A percentile compares a stretch with the other conserved stretches of the same genome.
Conservation (phyloP, 1,140 invertebrate species). For the Zaprionus capensis region DNA sequence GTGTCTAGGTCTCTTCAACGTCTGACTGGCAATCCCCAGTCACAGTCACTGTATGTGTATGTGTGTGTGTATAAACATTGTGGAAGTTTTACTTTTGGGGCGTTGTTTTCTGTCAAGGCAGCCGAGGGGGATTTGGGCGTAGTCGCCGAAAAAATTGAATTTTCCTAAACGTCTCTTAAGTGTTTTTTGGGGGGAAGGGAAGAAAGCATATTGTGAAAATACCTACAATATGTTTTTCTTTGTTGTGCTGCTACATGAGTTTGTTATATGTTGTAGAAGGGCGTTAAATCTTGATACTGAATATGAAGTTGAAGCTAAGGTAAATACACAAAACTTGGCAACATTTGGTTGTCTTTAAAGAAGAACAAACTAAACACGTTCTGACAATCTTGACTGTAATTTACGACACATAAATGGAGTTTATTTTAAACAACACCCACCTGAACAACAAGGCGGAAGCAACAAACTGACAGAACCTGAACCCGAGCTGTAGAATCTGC, state of each 20-base stretch:
- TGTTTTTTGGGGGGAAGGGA: slow-evolving; percentile 36
- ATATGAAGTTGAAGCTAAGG: neutral
- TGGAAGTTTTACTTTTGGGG: slow-evolving; percentile 66
- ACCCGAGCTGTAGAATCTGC: neutral
- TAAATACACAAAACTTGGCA: neutral
- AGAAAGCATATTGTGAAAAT: slow-evolving; percentile 31
- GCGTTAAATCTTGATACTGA: slow-evolving; percentile 1
- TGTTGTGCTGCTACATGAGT: slow-evolving; percentile 22
- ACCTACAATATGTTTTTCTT: slow-evolving; percentile 61
- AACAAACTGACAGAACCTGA: slow-evolving; percentile 33
- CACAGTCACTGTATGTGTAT: slow-evolving; percentile 22
- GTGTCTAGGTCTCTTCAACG: slow-evolving; percentile 43
- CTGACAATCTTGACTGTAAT: neutral
- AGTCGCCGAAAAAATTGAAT: slow-evolving; percentile 53
- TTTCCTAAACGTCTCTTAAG: slow-evolving; percentile 61
- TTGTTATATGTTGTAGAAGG: too few species aligned
- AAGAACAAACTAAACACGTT: neutral
- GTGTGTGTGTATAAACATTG: slow-evolving; percentile 32
- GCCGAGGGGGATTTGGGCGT: slow-evolving; percentile 52
- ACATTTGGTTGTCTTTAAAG: neutral
- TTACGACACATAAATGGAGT: slow-evolving; percentile 14
- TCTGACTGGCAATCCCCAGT: slow-evolving; percentile 44
- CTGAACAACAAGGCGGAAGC: slow-evolving; percentile 47
- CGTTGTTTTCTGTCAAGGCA: slow-evolving; percentile 63
- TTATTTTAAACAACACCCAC: slow-evolving; percentile 10